Evolutionary conservation across 2,797 vertebrate genomes (phyloP), one percentile per base, ranked within the genome.

Genomic region (Arrhamphus sclerolepis): DNA sequence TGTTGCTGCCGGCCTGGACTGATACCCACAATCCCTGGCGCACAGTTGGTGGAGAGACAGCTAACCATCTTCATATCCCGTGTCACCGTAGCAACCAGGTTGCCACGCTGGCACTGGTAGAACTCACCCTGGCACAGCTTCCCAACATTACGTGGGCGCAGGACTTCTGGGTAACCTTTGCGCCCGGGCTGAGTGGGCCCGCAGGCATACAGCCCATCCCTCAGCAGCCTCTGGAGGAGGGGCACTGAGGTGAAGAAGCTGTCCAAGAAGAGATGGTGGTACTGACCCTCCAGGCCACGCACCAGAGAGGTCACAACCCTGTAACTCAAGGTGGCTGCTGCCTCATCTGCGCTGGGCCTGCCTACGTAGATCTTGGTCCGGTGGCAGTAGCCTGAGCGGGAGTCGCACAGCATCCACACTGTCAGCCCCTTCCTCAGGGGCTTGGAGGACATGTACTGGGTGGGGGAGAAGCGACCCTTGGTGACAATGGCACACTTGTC

Each of bases 341-440:
- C 86, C n/a, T 80, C 80, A 0, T 92, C 92, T 1, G 89, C 86
- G 1, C 76, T 38, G 0, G 90, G 79, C 63, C 88, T 92, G 34
- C 92, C 93, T 0, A 94, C 84, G 8, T 91, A 86, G 67, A 94
- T 89, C 56, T 88, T 89, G 29, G 93, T 74, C 50, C 93, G 87
- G 72, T 94, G 93, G 79, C 94, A 94, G 88, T 94, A 94, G 56
- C 94, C 94, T 0, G 93, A 92, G 43, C 91, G 92, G 0, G 94
- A 92, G 61, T 94, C 94, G 24, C 94, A 94, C 62, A 94, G 86
- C 93, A 94, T 94, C 94, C 93, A 94, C 78, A 94, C 90, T 0
- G 90, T 93, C 63, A 94, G 82, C 10, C 94, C 94, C 75, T 93
- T 94, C 71, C 81, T 91, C 46, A 94, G 78, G 26, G 94, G 93